These are phyloP conservation scores for Theonella swinhoei DNA, from an alignment of 37 sponge, comb jelly and placozoan genomes.

Conservation along the genomic window DNA sequence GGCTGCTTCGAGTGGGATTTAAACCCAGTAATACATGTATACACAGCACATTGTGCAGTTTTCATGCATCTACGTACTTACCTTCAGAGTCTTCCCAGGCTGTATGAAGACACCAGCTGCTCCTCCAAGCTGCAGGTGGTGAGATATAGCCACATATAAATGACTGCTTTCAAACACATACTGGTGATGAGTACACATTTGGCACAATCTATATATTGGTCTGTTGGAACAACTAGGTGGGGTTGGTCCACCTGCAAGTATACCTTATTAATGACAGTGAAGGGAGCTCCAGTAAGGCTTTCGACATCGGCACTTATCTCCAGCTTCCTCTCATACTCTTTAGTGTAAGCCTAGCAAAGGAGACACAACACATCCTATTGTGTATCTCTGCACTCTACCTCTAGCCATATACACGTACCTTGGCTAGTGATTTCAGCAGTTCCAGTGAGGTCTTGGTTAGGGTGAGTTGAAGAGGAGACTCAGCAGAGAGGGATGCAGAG, in stretches of 20 bases:
- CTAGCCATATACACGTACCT: conserved; percentile 18
- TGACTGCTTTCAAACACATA: no score
- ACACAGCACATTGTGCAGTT: no score
- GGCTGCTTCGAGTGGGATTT: no score
- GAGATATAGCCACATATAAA: background rate
- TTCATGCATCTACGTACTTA: no score
- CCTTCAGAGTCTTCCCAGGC: conserved; percentile 46
- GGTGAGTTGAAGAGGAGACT: conserved; percentile 67
- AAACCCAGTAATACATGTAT: no score
- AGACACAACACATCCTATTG: background rate
- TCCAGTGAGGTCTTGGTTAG: conserved; percentile 61
- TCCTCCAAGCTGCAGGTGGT: conserved; percentile 39
- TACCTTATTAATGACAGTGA: conserved; percentile 76
- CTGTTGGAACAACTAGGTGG: no score
- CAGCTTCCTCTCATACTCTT: conserved; percentile 70
- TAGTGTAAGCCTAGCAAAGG: conserved; percentile 33
- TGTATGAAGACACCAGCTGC: conserved; percentile 7
- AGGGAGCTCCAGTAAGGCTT: conserved; percentile 65
- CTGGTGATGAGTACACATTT: background rate
- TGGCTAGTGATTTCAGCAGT: conserved; percentile 59
- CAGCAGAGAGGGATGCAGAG: conserved; percentile 31
- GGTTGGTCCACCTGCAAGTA: no score
- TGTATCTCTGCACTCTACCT: background rate
- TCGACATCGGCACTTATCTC: conserved; percentile 51
- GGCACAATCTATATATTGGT: background rate